These are phyloP conservation scores for Anabacerthia variegaticeps DNA, from an alignment of 2,797 vertebrate genomes.

Conservation along the genomic window DNA sequence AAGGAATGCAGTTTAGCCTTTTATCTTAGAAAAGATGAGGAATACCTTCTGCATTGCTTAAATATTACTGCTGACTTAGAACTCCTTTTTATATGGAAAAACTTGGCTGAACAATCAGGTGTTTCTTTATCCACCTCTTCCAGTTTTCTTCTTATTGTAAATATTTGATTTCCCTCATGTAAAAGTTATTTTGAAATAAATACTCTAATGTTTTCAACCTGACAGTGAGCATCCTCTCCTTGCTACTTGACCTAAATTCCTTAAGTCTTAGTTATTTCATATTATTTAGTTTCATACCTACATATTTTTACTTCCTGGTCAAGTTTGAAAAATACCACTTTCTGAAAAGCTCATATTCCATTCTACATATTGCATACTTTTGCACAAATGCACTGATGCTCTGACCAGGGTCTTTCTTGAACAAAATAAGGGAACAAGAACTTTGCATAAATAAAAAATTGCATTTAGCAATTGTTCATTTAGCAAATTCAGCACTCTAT, in stretches of 20 bases:
- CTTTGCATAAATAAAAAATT: neutral
- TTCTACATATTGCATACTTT: neutral
- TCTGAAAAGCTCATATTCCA: neutral
- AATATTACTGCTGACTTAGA: neutral
- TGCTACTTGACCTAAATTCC: neutral
- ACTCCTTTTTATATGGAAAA: neutral
- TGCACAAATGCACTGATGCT: neutral
- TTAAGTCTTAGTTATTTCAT: neutral
- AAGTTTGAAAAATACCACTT: neutral
- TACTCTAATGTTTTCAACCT: neutral
- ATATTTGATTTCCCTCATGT: neutral
- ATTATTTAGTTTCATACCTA: neutral
- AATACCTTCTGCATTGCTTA: neutral
- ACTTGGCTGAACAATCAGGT: neutral
- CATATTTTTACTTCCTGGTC: neutral
- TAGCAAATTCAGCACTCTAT: neutral
- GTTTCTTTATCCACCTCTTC: accelerated
- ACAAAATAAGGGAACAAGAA: neutral
- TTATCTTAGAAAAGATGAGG: neutral
- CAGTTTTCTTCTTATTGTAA: neutral
- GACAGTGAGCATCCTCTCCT: neutral
- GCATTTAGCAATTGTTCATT: neutral
- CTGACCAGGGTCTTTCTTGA: neutral
- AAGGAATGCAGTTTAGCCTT: neutral
- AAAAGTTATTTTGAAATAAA: neutral